Evolutionary conservation across 2,797 vertebrate species (phyloP).

Genomic region (Rhabdophis nuchalis): DNA sequence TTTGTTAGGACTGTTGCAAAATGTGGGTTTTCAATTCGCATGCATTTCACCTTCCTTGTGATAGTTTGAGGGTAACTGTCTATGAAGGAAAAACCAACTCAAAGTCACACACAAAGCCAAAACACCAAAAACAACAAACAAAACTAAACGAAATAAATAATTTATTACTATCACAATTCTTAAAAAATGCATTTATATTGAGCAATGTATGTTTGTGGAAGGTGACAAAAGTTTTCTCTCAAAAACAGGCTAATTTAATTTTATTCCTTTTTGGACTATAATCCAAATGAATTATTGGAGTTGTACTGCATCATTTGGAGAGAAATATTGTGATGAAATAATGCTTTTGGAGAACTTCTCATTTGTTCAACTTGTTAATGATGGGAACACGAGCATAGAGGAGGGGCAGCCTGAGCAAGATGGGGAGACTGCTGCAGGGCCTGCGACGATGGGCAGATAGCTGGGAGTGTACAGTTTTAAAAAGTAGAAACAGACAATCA

Average conservation of each 20-base stretch:
- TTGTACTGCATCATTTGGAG: neutral
- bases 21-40: constrained; percentile 80
- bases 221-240: neutral
- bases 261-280: neutral
- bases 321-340: neutral
- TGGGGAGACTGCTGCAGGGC: neutral
- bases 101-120: no score
- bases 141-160: no score
- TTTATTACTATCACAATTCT: no score
- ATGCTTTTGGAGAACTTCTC: neutral
- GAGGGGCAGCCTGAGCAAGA: neutral
- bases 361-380: neutral
- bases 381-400: no score
- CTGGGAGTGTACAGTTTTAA: neutral
- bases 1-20: constrained; percentile 81
- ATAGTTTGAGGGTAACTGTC: constrained; percentile 4
- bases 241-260: neutral
- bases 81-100: constrained; percentile 43
- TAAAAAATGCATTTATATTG: neutral
- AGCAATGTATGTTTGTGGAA: neutral
- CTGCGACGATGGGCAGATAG: neutral
- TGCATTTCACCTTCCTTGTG: constrained; percentile 67
- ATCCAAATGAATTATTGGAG: neutral
- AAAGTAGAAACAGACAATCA: neutral
- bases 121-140: no score